Base-by-base conservation (phyloP, 1,140 invertebrate species). In the Hycleus phaleratus region DNA sequence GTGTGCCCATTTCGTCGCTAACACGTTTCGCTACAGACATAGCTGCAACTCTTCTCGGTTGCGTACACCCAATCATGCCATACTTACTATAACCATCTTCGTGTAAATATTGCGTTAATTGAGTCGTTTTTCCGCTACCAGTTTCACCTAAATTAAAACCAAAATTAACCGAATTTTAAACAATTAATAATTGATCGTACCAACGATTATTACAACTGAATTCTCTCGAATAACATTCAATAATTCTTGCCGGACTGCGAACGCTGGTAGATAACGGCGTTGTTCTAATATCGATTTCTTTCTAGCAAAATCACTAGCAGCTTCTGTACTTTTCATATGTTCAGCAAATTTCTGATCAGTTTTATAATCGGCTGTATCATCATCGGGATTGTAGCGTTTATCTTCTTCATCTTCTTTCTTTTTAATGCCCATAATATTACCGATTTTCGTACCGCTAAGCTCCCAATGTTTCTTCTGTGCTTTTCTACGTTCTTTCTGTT, bases 381-480 rank as follows among this genome's bases (percentile, higher is more conserved):
- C 74, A 38, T 78, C 77, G 65, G 76, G 77, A 62, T 84, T 81
- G 53, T 77, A 79, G 38, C 78, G 79, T 38, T 77, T 74, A 66
- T 88, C 86, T 56, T 81, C 81, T 43, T 88, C 85, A 59, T 93
- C 85, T 73, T 93, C 86, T 69, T 88, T 79, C 74, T 88, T 82
- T 67, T 90, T 82, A 0, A 99, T 85, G 1, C 97, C 97, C 88
- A 98, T 95, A 12, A 99, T 94, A 65, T 99, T 95, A 69, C 95
- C 95, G 46, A 99, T 81, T 68, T 92, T 91, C 2, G 95, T 98
- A 32, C 97, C 97, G 39, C 95, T 93, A 38, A 99, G 74, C 74
- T 99, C 95, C 95, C 96, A 99, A 73, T 99, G 95, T 74, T 99
- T 99, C 71, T 97, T 96, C 69, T 98, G 96, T 0, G 95, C 94